Evolutionary conservation across 2,113 vertebrate species (phyloP), one percentile per base, ranked within the genome.

Genomic region (Zosterops pallidus): DNA sequence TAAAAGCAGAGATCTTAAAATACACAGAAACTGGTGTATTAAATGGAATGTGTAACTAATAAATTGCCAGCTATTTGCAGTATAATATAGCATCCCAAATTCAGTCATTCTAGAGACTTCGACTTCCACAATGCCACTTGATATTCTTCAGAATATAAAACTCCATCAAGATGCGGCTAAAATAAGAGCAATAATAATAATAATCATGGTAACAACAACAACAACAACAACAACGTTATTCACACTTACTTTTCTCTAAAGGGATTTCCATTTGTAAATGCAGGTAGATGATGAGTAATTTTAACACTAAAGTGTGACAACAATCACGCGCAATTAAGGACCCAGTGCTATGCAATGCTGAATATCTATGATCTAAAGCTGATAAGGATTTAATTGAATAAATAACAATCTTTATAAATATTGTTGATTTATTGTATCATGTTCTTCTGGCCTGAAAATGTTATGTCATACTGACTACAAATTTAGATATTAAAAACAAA

Each of bases 11-110:
- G 52, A 92, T 94, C 76, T 95, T 86, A 96, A 93, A 96, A 96
- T 81, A 86, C 75, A 90, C 68, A 82, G 90, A 95, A 91, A 75
- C 41, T 2, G 3, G 62, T 83, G 42, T 41, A 64, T 68, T 56
- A 84, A 97, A 90, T 84, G 49, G 69, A 90, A 92, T 84, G 92
- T 90, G 83, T 94, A 94, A 92, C 52, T 93, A 94, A 94, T 71
- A 95, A 86, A 84, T 95, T 90, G 85, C 50, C 62, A 92, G 31
- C 49, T 92, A 60, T 75, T 90, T 92, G 69, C 25, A 49, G 52
- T 46, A 62, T 53, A 64, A 67, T n/a, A 46, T 75, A 78, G 60
- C 44, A 86, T 55, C 23, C 64, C 62, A 82, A 71, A 90, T 78
- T 75, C 68, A 83, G 68, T 62, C 14, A 39, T 94, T 95, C 65